A percentile compares a stretch with the other conserved stretches of the same genome.
These are phyloP conservation scores for Diadophis punctatus DNA, from an alignment of 2,113 vertebrate genomes.

Conservation along the genomic window DNA sequence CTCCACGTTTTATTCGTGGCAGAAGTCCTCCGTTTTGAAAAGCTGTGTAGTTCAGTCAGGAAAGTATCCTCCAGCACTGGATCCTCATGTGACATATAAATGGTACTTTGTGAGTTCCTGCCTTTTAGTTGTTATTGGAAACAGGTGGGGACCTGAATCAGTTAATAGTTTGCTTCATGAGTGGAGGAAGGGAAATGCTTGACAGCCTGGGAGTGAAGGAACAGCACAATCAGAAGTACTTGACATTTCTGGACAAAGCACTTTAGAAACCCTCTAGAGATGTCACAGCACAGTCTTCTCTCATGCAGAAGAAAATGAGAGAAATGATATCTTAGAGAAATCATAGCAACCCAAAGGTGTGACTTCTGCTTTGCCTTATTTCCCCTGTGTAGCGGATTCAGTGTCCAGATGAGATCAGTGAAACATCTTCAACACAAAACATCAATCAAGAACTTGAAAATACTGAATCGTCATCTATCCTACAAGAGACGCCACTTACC, in stretches of 20 bases:
- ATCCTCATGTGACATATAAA: neutral
- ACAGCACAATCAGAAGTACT: neutral
- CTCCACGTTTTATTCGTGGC: neutral
- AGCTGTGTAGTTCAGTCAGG: neutral
- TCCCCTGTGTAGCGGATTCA: constrained; percentile 34
- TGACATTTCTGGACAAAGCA: neutral
- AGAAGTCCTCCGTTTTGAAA: neutral
- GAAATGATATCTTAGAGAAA: neutral
- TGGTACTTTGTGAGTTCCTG: neutral
- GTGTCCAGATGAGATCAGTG: constrained; percentile 19
- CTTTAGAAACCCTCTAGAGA: neutral
- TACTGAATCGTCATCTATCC: neutral
- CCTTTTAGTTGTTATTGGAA: neutral
- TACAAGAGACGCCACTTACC: neutral
- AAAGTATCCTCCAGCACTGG: neutral
- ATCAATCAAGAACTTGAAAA: accelerated
- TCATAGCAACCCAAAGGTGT: neutral
- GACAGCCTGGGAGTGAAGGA: neutral
- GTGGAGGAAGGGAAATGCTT: neutral
- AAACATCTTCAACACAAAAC: accelerated
- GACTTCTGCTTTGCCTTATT: neutral
- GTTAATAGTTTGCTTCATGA: neutral
- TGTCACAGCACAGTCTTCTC: neutral
- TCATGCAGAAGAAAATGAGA: neutral
- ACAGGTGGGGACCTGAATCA: neutral